phyloP scores from a whole-genome alignment of 2,113 vertebrate genomes.

The Herpetotheres cachinnans region DNA sequence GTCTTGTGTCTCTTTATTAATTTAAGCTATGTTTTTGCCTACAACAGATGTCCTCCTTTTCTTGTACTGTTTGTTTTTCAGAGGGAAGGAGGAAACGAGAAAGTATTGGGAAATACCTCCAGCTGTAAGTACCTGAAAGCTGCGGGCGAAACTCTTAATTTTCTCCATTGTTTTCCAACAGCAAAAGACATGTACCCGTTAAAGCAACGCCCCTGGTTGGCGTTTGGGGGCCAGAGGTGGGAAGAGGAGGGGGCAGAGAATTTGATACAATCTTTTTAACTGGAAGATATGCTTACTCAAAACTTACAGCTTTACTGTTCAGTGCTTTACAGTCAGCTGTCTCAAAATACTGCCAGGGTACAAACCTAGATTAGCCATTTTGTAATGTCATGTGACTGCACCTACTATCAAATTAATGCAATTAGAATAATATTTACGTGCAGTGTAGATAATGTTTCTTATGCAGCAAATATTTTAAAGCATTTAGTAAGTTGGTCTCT shows the following conservation, averaged over 20 bases:
- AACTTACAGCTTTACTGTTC: not conserved
- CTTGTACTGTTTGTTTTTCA: not conserved
- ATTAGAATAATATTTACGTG: not conserved
- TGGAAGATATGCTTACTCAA: not conserved
- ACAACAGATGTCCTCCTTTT: not conserved
- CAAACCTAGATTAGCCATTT: not conserved
- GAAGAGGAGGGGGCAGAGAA: not conserved
- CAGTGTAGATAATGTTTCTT: not conserved
- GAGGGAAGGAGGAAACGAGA: not conserved
- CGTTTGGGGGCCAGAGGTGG: rapidly evolving
- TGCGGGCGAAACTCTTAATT: not conserved
- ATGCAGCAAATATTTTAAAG: not conserved
- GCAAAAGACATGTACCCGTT: not conserved
- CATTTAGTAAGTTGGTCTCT: not conserved
- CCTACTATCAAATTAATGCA: not conserved
- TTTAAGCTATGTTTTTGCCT: not conserved
- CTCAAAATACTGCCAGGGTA: not conserved
- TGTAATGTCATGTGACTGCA: not conserved
- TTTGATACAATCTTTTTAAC: not conserved
- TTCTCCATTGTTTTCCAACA: not conserved
- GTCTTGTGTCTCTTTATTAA: not conserved
- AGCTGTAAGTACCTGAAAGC: not conserved
- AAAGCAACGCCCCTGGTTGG: not conserved
- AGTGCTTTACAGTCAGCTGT: not conserved
- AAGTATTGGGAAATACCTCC: not conserved